Evolutionary conservation across 2,888 invertebrate genomes (phyloP).

Genomic region (Bellardia bayeri): DNA sequence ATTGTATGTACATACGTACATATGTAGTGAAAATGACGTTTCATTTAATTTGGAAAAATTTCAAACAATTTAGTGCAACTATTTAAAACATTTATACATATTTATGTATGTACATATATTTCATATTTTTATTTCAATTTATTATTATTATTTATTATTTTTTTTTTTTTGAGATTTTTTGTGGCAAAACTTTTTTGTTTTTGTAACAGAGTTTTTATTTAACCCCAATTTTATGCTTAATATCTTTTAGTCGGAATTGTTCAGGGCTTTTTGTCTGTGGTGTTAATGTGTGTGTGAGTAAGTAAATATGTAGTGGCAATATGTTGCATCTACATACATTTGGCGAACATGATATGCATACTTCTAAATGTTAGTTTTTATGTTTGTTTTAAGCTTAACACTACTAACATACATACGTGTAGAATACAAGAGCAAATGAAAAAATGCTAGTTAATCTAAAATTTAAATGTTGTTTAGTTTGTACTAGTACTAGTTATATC

Average conservation of each 20-base stretch:
- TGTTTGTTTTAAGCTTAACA: not conserved
- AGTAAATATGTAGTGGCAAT: not conserved
- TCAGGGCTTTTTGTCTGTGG: not conserved
- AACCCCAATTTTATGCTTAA: conserved; percentile 71
- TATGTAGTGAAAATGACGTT: conserved; percentile 12
- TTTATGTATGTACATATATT: not conserved
- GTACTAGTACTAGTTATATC: not conserved
- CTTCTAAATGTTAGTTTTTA: conserved; percentile 5
- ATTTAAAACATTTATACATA: not conserved
- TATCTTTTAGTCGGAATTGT: conserved; percentile 40
- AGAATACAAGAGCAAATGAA: not conserved
- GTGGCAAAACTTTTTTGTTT: conserved; percentile 39
- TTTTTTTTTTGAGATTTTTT: not conserved
- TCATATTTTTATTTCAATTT: conserved; percentile 20
- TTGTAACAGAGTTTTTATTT: conserved; percentile 54
- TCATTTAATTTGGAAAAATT: conserved; percentile 26
- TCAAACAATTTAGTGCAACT: conserved; percentile 47
- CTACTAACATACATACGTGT: too few relatives aligned
- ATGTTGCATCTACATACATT: not conserved
- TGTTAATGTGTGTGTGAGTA: not conserved
- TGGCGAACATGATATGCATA: conserved; percentile 9
- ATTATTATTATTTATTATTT: not conserved
- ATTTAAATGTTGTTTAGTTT: conserved; percentile 66
- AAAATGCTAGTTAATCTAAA: conserved; percentile 66
- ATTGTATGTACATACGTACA: not conserved